phyloP scores from a whole-genome alignment of 2,113 vertebrate species.

The Scalopus aquaticus region DNA sequence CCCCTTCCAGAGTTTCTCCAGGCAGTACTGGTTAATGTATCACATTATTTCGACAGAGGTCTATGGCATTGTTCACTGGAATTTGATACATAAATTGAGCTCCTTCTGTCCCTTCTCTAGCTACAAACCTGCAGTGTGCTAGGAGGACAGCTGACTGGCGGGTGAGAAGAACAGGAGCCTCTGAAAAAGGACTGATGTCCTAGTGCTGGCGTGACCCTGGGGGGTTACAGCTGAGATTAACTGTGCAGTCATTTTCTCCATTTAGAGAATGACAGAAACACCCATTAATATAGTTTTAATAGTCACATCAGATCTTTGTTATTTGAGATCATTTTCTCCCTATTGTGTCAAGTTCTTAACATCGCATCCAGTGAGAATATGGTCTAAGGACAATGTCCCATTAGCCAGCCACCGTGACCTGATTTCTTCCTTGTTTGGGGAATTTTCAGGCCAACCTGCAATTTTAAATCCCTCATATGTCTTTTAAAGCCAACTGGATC shows the following conservation, averaged over 20 bases:
- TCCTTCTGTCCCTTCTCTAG: not conserved
- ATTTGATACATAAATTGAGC: not conserved
- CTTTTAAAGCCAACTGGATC: constrained; percentile 60
- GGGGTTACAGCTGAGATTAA: not conserved
- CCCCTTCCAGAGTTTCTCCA: not conserved
- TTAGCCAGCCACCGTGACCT: not conserved
- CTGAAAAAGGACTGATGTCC: not conserved
- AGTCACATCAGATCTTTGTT: not conserved
- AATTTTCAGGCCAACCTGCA: not conserved
- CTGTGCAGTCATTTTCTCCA: not conserved
- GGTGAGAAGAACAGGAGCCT: not conserved
- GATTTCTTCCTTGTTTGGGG: not conserved
- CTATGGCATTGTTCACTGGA: not conserved
- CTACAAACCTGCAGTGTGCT: not conserved
- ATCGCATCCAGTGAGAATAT: not conserved
- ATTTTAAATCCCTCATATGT: constrained; percentile 21
- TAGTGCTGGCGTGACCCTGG: not conserved
- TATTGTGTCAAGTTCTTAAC: not conserved
- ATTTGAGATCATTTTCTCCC: not conserved
- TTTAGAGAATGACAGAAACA: not conserved
- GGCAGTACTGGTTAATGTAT: not conserved
- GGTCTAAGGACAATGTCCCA: not conserved
- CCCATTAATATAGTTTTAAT: not conserved
- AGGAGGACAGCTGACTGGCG: not conserved
- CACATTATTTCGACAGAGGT: not conserved